A percentile compares a stretch with the other conserved stretches of the same genome.
Conservation (phyloP, 1,140 invertebrate genomes). For the Choristoneura fumiferana region DNA sequence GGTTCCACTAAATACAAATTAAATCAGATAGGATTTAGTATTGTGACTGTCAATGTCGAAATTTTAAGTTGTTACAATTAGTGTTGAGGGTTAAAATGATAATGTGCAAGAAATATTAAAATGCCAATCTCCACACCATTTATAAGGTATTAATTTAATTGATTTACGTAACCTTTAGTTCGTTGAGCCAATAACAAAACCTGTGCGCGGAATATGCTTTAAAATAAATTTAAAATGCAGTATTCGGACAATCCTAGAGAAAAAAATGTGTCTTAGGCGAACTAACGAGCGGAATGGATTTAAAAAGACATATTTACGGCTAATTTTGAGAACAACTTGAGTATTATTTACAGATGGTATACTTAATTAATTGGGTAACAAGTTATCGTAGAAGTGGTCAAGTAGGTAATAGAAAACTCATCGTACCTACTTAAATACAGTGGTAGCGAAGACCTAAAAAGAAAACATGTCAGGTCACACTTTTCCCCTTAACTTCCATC, state of each 20-base stretch:
- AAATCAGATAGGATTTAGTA: constrained; percentile 19
- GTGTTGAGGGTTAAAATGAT: constrained; percentile 25
- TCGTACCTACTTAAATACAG: too few species aligned
- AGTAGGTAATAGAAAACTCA: too few species aligned
- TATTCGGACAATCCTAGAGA: constrained; percentile 25
- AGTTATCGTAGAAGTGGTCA: too few species aligned
- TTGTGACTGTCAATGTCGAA: constrained; percentile 14
- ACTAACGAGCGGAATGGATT: constrained; percentile 32
- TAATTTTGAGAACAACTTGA: too few species aligned
- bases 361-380: too few species aligned
- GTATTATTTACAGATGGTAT: too few species aligned
- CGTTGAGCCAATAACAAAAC: constrained; percentile 32
- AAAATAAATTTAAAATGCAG: constrained; percentile 30
- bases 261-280: constrained; percentile 21
- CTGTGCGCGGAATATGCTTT: constrained; percentile 34
- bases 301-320: too few species aligned
- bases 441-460: too few species aligned
- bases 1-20: not conserved
- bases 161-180: constrained; percentile 30
- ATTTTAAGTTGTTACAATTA: constrained; percentile 27
- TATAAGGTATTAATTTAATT: constrained; percentile 27
- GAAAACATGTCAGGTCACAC: too few species aligned
- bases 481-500: too few species aligned
- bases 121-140: constrained; percentile 37
- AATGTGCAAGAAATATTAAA: constrained; percentile 27